Percentiles rank a stretch among this genome's conserved stretches.
phyloP scores from a whole-genome alignment of 2,888 invertebrate genomes.

The Leptinotarsa tumamoca region DNA sequence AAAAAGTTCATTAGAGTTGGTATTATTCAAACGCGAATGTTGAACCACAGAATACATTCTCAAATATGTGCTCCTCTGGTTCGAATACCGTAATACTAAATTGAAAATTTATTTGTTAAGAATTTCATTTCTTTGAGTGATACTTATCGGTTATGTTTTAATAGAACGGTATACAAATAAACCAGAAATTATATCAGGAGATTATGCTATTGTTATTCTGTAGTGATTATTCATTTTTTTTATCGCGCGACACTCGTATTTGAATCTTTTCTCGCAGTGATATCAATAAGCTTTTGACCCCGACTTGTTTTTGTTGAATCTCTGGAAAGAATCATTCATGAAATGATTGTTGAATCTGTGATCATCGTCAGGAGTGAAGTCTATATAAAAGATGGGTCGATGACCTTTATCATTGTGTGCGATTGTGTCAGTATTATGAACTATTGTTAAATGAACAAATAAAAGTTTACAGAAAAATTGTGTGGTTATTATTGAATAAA shows the following conservation, averaged over 20 bases:
- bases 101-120: background rate
- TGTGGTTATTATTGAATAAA: background rate
- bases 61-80: too few relatives aligned
- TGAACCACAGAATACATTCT: too few relatives aligned
- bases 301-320: slow-evolving; percentile 22
- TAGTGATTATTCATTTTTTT: slow-evolving; percentile 29
- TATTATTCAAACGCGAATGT: too few relatives aligned
- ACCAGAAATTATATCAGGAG: slow-evolving; percentile 30
- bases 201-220: slow-evolving; percentile 29
- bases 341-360: slow-evolving; percentile 13
- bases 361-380: background rate
- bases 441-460: slow-evolving; percentile 15
- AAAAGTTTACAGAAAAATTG: background rate
- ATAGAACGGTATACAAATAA: slow-evolving; percentile 26
- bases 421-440: slow-evolving; percentile 18
- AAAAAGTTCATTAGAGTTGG: too few relatives aligned
- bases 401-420: slow-evolving; percentile 15
- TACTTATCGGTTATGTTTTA: slow-evolving; percentile 33
- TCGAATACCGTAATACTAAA: too few relatives aligned
- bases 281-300: slow-evolving; percentile 26
- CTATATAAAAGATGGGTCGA: background rate
- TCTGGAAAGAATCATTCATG: slow-evolving; percentile 22
- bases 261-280: background rate
- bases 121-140: slow-evolving; percentile 18
- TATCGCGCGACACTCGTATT: slow-evolving; percentile 7